Evolutionary conservation across 2,888 invertebrate genomes (phyloP).

Genomic region (Temnothorax ravouxi): DNA sequence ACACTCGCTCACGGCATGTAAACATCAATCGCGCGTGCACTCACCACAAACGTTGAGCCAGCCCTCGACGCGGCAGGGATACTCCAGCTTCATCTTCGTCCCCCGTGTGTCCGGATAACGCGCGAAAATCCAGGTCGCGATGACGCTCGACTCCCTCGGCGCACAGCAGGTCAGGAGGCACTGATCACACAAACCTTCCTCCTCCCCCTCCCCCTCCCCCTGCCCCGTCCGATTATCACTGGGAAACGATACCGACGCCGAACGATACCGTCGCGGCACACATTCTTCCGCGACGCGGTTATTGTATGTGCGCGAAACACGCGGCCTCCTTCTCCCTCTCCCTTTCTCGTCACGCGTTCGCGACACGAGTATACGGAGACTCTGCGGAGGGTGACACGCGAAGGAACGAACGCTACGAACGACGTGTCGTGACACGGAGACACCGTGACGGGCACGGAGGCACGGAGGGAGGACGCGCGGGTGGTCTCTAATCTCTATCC

Average conservation of each 20-base stretch:
- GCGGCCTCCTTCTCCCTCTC: conserved; percentile 2
- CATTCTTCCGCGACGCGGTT: conserved; percentile 63
- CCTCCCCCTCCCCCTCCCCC: background rate
- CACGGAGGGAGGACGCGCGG: background rate
- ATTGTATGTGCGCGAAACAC: conserved; percentile 32
- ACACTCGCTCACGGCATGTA: conserved; percentile 11
- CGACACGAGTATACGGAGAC: conserved; percentile 26
- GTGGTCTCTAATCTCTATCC: background rate
- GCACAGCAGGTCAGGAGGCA: conserved; percentile 62
- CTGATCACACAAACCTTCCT: conserved; percentile 38
- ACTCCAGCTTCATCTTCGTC: conserved; percentile 86
- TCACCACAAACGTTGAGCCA: conserved; percentile 89
- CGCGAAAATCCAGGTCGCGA: conserved; percentile 50
- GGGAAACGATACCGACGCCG: conserved; percentile 63
- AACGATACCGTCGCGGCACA: conserved; percentile 55
- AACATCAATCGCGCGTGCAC: conserved; percentile 71
- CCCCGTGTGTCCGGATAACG: background rate
- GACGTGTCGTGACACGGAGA: background rate
- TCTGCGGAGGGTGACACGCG: background rate
- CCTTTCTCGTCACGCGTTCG: background rate
- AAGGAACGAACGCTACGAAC: background rate
- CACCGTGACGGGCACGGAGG: background rate
- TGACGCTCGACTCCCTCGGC: conserved; percentile 55
- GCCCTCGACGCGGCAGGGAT: conserved; percentile 88
- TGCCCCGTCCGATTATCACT: conserved; percentile 64